Evolutionary conservation across 2,113 vertebrate species (phyloP).

Genomic region (Peromyscus leucopus): DNA sequence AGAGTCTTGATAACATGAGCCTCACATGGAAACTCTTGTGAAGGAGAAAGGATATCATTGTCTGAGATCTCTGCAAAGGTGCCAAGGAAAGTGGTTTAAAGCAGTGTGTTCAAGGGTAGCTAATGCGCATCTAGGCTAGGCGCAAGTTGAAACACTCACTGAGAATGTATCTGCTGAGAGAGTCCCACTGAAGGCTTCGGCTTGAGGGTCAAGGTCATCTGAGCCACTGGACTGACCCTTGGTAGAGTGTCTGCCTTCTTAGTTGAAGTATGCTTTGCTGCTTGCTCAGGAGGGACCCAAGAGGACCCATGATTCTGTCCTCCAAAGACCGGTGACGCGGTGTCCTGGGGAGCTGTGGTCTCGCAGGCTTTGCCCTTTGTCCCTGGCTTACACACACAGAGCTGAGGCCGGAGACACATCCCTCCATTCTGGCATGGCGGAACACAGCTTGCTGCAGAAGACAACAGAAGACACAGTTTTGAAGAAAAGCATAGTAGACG

Average conservation of each 20-base stretch:
- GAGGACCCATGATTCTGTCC: constrained; percentile 86
- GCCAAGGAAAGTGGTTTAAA: not conserved
- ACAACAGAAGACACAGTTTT: constrained; percentile 47
- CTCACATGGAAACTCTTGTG: not conserved
- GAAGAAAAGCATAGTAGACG: not conserved
- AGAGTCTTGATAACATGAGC: not conserved
- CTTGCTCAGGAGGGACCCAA: constrained; percentile 88
- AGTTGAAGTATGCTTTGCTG: constrained; percentile 87
- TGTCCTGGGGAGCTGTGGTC: constrained; percentile 87
- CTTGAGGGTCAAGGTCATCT: constrained; percentile 96
- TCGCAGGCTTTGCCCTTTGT: constrained; percentile 95
- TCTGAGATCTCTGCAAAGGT: not conserved
- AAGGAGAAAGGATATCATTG: not conserved
- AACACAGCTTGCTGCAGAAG: constrained; percentile 92
- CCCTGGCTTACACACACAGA: constrained; percentile 97
- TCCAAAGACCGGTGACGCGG: constrained; percentile 84
- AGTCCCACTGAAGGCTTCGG: constrained; percentile 89
- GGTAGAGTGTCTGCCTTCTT: constrained; percentile 92
- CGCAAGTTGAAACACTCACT: constrained; percentile 90
- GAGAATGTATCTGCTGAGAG: constrained; percentile 92
- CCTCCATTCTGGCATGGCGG: constrained; percentile 98
- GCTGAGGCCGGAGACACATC: constrained; percentile 96
- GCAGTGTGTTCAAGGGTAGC: not conserved
- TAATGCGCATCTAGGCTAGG: not conserved
- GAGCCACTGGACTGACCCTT: constrained; percentile 89